phyloP scores from a whole-genome alignment of 1,140 invertebrate species.

The Drosophila obscura region DNA sequence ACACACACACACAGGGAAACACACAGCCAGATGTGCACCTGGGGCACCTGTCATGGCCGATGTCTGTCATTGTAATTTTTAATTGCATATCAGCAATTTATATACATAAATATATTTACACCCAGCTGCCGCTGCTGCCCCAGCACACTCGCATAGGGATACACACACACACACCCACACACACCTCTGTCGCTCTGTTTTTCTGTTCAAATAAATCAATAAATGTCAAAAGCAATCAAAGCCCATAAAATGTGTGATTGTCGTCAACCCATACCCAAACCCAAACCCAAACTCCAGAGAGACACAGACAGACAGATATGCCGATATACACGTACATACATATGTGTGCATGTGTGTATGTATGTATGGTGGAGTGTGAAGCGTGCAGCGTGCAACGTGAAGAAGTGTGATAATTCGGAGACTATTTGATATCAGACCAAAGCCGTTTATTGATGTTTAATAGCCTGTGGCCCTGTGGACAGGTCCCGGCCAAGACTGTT shows the following conservation, averaged over 20 bases:
- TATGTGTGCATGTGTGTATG: too few relatives aligned
- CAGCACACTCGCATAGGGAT: background rate
- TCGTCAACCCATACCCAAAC: background rate
- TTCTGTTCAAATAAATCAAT: slow-evolving; percentile 63
- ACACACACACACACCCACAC: background rate
- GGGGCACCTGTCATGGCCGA: slow-evolving; percentile 53
- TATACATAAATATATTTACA: slow-evolving; percentile 75
- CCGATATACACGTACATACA: background rate
- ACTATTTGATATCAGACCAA: slow-evolving; percentile 16
- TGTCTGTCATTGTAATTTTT: slow-evolving; percentile 64
- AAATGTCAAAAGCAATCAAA: slow-evolving; percentile 76
- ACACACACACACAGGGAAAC: background rate
- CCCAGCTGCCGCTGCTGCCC: slow-evolving; percentile 2
- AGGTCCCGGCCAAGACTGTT: background rate
- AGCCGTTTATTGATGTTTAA: slow-evolving; percentile 38
- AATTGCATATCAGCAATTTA: slow-evolving; percentile 69
- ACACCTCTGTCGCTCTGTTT: background rate
- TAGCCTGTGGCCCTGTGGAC: slow-evolving; percentile 8
- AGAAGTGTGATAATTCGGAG: slow-evolving; percentile 41
- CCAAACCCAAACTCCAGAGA: too few relatives aligned
- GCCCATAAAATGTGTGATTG: slow-evolving; percentile 57
- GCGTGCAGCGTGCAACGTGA: too few relatives aligned
- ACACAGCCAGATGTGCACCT: slow-evolving; percentile 21
- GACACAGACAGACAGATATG: too few relatives aligned
- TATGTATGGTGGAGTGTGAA: slow-evolving; percentile 1